Evolutionary conservation across 37 sponge, comb jelly and placozoan genomes (phyloP).

Genomic region (Tethya wilhelma): DNA sequence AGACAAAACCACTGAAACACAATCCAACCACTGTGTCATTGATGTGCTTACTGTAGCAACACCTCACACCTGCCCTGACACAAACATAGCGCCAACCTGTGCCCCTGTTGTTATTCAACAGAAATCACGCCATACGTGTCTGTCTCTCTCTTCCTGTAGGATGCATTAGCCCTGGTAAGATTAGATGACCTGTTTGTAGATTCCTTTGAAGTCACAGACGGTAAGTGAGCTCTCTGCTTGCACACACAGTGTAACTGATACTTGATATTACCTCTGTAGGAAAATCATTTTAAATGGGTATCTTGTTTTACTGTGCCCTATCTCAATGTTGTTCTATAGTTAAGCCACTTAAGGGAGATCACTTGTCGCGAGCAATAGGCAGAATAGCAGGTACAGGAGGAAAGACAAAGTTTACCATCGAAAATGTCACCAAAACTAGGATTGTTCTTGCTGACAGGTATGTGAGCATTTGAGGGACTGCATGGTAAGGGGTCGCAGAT

Average conservation of each 20-base stretch:
- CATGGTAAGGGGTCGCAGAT: not conserved
- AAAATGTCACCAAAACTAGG: slow-evolving; percentile 99
- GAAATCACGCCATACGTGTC: not conserved
- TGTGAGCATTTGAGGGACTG: not conserved
- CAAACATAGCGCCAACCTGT: too few relatives aligned
- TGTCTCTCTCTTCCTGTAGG: too few relatives aligned
- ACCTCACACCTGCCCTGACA: not conserved
- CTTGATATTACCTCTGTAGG: not conserved
- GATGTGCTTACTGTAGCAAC: not conserved
- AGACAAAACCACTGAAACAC: too few relatives aligned
- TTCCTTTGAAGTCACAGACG: slow-evolving; percentile 94
- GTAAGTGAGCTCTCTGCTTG: slow-evolving; percentile 32
- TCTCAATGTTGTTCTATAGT: slow-evolving; percentile 49
- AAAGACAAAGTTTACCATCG: slow-evolving; percentile 99
- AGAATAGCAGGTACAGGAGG: slow-evolving; percentile 98
- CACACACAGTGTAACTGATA: too few relatives aligned
- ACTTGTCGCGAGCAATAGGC: slow-evolving; percentile 97
- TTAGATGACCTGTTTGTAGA: slow-evolving; percentile 97
- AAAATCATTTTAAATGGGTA: not conserved
- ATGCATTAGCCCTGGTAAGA: slow-evolving; percentile 94
- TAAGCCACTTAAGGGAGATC: slow-evolving; percentile 96
- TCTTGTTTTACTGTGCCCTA: not conserved
- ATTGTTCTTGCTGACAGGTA: slow-evolving; percentile 98
- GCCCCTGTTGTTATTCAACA: too few relatives aligned
- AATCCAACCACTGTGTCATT: slow-evolving; percentile 3